Evolutionary conservation across 2,888 invertebrate genomes (phyloP), one percentile per base, ranked within the genome.

Genomic region (Priocnemis perturbator): DNA sequence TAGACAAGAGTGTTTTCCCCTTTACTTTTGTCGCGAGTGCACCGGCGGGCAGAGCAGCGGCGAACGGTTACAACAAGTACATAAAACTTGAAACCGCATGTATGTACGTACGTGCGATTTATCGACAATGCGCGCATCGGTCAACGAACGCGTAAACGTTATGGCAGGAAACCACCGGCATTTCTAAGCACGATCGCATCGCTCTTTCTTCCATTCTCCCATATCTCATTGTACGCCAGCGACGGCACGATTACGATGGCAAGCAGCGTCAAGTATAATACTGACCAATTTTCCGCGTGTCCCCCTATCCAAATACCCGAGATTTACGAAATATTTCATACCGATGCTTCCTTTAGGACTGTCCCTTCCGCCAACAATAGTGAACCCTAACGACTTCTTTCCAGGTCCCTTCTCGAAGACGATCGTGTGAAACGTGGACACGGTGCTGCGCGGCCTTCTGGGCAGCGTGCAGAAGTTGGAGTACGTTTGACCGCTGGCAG

Each of bases 331-430:
- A 37, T 11, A 37, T 37, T 30, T 67, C 71, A 73, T 78, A 89
- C 88, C 96, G 86, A 96, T 92, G 73, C 94, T 94, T 67, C 96
- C 96, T 86, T 95, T 93, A 1, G 95, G 95, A 45, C 96, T 95
- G 87, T 97, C 96, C 68, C 94, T 92, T 57, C 96, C 96, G 52
- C 96, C 97, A 2, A 96, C 96, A 79, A 97, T 96, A 14, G 96
- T 96, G 87, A 97, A 97, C n/a, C 96, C 96, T 44, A 96, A 91
- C 0, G 95, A 94, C 89, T 95, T 96, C 86, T 94, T 95, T 1
- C 95, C 95, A 9, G 93, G 92, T 0, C 96, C 96, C 85, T 96
- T 96, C 86, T 95, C 93, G 83, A 94, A 93, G 7, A 93, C 92
- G 19, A 95, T 93, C 0, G 94, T 95, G 77, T 93, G 93, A 81